Conservation (phyloP, 2,888 invertebrate species). For the Brachyopa scutellaris region DNA sequence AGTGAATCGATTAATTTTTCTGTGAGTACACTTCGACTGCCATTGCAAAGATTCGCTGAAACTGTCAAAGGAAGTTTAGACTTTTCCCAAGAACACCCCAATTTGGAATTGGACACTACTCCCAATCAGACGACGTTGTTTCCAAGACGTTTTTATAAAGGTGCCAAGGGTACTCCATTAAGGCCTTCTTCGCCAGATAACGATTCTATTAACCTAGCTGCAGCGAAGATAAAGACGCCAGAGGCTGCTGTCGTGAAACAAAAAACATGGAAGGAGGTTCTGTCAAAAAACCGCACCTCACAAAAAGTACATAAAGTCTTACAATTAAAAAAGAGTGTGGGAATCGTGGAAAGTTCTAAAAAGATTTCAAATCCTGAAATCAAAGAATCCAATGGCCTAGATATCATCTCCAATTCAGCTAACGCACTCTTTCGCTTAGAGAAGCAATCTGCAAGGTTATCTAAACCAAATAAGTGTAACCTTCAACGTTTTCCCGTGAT, state of each 20-base stretch:
- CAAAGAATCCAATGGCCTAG: background rate
- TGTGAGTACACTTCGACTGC: slow-evolving; percentile 8
- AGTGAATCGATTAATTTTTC: too few relatives aligned
- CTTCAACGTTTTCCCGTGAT: slow-evolving; percentile 48
- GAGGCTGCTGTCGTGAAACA: background rate
- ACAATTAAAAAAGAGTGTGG: background rate
- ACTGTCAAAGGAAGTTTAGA: background rate
- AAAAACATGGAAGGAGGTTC: slow-evolving; percentile 40
- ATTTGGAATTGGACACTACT: slow-evolving; percentile 17
- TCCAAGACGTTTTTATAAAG: slow-evolving; percentile 24
- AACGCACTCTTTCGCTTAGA: slow-evolving; percentile 21
- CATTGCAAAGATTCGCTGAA: slow-evolving; percentile 44
- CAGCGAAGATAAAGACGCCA: background rate
- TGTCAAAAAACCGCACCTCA: background rate
- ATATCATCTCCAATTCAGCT: background rate
- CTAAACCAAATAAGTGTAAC: slow-evolving; percentile 20
- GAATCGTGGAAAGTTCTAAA: background rate
- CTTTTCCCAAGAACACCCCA: slow-evolving; percentile 44
- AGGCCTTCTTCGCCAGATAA: background rate
- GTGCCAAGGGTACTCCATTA: background rate
- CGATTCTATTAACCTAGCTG: slow-evolving; percentile 3
- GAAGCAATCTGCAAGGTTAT: background rate
- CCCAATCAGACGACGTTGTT: slow-evolving; percentile 29
- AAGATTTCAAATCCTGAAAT: too few relatives aligned
- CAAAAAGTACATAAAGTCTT: background rate